A percentile compares a stretch with the other conserved stretches of the same genome.
These are phyloP conservation scores for Novumbra hubbsi DNA, from an alignment of 2,797 vertebrate genomes.

Conservation along the genomic window DNA sequence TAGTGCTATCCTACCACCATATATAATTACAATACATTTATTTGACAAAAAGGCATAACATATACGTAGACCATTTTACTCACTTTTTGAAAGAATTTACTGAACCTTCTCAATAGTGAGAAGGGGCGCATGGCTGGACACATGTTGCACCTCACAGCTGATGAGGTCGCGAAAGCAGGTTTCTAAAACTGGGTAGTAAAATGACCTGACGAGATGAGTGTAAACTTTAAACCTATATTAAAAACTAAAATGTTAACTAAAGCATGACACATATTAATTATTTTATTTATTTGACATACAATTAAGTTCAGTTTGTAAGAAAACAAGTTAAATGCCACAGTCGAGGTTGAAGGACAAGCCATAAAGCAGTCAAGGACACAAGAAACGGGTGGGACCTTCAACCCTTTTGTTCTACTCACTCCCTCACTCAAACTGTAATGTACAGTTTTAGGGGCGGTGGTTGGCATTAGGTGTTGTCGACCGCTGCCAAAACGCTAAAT, in stretches of 20 bases:
- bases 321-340: conserved; percentile 21
- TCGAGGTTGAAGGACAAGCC: conserved; percentile 33
- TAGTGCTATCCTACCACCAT: background rate
- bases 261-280: too few species aligned
- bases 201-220: background rate
- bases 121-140: background rate
- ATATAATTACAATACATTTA: background rate
- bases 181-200: background rate
- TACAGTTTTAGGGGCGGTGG: conserved; percentile 40
- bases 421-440: conserved; percentile 3
- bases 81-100: background rate
- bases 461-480: conserved; percentile 61
- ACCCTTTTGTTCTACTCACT: conserved; percentile 21
- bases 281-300: background rate
- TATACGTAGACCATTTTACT: background rate
- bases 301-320: background rate
- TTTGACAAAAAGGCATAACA: background rate
- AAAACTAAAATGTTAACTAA: background rate
- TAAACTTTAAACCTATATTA: background rate
- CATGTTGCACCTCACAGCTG: background rate
- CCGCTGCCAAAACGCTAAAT: conserved; percentile 79
- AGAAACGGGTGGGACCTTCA: conserved; percentile 1
- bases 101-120: background rate
- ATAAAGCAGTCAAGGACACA: conserved; percentile 10
- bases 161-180: background rate